Base-by-base conservation (phyloP, 1,140 invertebrate genomes). In the Atopsyche davidsoni region DNA sequence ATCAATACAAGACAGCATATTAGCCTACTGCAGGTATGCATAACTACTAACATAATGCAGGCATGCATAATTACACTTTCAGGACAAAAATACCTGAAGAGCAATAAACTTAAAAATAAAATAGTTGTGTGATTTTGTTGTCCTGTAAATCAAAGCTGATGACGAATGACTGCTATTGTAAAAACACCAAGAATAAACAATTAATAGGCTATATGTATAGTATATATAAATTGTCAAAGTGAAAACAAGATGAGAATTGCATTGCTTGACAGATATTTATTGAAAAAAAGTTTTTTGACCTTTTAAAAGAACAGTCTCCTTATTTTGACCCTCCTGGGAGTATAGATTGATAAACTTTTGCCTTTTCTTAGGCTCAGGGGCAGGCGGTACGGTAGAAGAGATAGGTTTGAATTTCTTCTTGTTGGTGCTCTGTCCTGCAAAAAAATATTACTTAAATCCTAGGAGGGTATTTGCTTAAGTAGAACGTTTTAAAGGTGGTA, bases 311-410 rank as follows among this genome's bases (percentile, higher is more conserved):
- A 86, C 62, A 4, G 75, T 73, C 64, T 85, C 73, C 60, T 75
- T 75, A 66, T 78, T 67, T 51, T 80, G 77, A 2, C 85, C 85
- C 63, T 89, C 85, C 56, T 80, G 75, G 11, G 80, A 79, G 67
- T 84, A 89, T 31, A 90, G 64, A 61, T 81, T 86, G 0, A 87
- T 79, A 75, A 77, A 89, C 65, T 89, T 89, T 1, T 75, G 73
- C 57, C 86, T 86, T 59, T 87, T 88, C 60, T 85, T 88, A 9
- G 50, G 31, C 50, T 49, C 1, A 34, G 23, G 35, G 11, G 42
- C 23, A 59, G 9, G 43, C 22, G n/a, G 24, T 47, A 16, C 23
- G 39, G 31, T 51, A 44, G 34, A 31, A 40, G 16, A 19, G 19
- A 34, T 10, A 32, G 34, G 25, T 24, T 73, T 68, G 45, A 60